Percentiles rank a stretch among this genome's conserved stretches.
phyloP scores from a whole-genome alignment of 1,140 invertebrate genomes.

The Scaptodrosophila lebanonensis region DNA sequence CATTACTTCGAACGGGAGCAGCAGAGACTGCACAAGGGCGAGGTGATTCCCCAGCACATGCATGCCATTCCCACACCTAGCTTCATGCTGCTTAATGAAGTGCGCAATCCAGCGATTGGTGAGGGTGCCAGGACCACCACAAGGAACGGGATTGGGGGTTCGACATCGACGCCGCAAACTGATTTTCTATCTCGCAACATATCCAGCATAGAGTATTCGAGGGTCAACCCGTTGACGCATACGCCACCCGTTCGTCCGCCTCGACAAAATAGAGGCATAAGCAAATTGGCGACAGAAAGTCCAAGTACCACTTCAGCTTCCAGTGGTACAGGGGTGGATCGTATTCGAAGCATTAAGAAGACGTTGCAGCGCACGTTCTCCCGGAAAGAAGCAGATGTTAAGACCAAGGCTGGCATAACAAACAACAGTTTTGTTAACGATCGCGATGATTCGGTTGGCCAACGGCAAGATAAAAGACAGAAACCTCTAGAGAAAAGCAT shows the following conservation, averaged over 20 bases:
- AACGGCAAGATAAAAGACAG: slow-evolving; percentile 17
- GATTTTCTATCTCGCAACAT: slow-evolving; percentile 70
- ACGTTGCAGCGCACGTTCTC: slow-evolving; percentile 79
- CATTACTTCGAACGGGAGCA: slow-evolving; percentile 92
- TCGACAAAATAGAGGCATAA: slow-evolving; percentile 57
- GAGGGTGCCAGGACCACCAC: background rate
- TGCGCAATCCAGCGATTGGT: slow-evolving; percentile 44
- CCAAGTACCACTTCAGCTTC: slow-evolving; percentile 1
- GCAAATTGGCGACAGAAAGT: slow-evolving; percentile 29
- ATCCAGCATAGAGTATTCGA: slow-evolving; percentile 31
- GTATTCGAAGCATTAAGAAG: slow-evolving; percentile 78
- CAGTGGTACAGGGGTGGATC: slow-evolving; percentile 47
- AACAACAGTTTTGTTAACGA: slow-evolving; percentile 80
- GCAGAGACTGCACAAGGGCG: slow-evolving; percentile 83
- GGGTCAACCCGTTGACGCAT: slow-evolving; percentile 8
- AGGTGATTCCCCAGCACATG: slow-evolving; percentile 77
- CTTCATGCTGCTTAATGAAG: slow-evolving; percentile 49
- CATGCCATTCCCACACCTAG: slow-evolving; percentile 65
- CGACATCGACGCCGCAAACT: slow-evolving; percentile 61
- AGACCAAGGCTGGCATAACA: slow-evolving; percentile 77
- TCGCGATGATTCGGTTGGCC: slow-evolving; percentile 2
- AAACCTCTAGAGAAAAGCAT: slow-evolving; percentile 85
- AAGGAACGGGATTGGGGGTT: background rate
- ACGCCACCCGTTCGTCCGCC: slow-evolving; percentile 58
- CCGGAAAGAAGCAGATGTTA: slow-evolving; percentile 77